These are phyloP conservation scores for Phrixothrix hirtus DNA, from an alignment of 2,888 invertebrate species.

Conservation along the genomic window DNA sequence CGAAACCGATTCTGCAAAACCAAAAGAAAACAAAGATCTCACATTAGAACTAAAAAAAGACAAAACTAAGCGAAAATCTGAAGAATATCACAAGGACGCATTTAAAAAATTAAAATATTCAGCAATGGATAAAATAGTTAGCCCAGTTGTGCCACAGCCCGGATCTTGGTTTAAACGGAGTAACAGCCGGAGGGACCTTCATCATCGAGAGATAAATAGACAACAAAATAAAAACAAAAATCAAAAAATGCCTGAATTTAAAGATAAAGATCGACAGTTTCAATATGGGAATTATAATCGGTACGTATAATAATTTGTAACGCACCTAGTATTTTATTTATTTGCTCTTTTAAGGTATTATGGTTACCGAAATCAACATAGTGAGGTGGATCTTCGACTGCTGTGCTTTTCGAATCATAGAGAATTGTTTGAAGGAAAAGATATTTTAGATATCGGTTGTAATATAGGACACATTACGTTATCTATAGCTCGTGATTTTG, in stretches of 20 bases:
- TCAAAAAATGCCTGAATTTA: constrained; percentile 67
- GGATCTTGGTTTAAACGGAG: constrained; percentile 76
- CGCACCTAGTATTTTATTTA: no score
- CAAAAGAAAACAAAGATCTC: constrained; percentile 37
- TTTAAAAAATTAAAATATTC: constrained; percentile 68
- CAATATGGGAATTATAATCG: constrained; percentile 96
- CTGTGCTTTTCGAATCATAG: constrained; percentile 76
- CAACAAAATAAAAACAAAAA: constrained; percentile 55
- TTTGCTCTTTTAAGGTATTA: no score
- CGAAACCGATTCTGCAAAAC: constrained; percentile 48
- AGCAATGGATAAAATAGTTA: constrained; percentile 83
- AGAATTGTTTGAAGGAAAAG: constrained; percentile 85
- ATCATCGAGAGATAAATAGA: constrained; percentile 52
- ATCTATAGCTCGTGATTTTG: constrained; percentile 82
- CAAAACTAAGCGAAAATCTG: constrained; percentile 62
- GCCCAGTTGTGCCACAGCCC: constrained; percentile 88
- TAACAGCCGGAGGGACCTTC: constrained; percentile 42
- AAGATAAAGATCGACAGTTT: constrained; percentile 77
- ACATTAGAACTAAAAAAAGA: constrained; percentile 56
- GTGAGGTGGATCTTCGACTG: constrained; percentile 81
- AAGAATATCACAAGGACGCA: constrained; percentile 61
- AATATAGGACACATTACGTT: constrained; percentile 96
- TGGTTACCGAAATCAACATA: constrained; percentile 86
- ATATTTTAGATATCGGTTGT: constrained; percentile 96
- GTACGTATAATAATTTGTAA: constrained; percentile 46